Percentiles rank a stretch among this genome's conserved stretches.
Evolutionary conservation across 2,113 vertebrate genomes (phyloP).

Genomic region (Larimichthys polyactis): DNA sequence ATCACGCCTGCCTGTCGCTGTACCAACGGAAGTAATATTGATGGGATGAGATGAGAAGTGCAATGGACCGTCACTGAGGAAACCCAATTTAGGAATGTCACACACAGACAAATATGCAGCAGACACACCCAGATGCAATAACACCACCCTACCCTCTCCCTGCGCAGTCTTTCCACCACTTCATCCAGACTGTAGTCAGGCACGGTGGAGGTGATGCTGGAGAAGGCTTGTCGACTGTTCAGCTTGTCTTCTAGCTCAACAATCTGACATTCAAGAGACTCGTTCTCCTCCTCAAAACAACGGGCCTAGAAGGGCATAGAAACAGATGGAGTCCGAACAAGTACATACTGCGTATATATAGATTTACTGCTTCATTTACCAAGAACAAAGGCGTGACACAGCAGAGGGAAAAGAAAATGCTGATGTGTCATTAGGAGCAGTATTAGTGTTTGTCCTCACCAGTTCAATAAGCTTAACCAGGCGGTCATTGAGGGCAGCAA

Average conservation of each 20-base stretch:
- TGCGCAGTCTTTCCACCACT: conserved; percentile 75
- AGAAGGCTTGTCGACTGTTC: conserved; percentile 3
- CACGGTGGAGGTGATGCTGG: conserved; percentile 20
- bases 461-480: conserved; percentile 80
- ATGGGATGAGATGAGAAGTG: conserved; percentile 3
- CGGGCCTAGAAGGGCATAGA: conserved; percentile 63
- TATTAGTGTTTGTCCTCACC: conserved; percentile 69
- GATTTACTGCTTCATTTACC: not conserved
- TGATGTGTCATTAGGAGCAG: not conserved
- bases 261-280: conserved; percentile 80
- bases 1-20: conserved; percentile 23
- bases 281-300: conserved; percentile 82
- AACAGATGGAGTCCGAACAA: not conserved
- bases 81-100: conserved; percentile 19
- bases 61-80: conserved; percentile 5
- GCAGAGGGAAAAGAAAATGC: not conserved
- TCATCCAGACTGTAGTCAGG: conserved; percentile 71
- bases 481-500: conserved; percentile 82
- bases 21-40: conserved; percentile 3
- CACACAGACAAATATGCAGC: conserved; percentile 32
- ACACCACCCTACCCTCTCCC: conserved; percentile 75
- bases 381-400: conserved; percentile 3
- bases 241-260: conserved; percentile 65
- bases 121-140: conserved; percentile 41
- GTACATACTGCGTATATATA: not conserved